phyloP scores from a whole-genome alignment of 2,888 invertebrate genomes.

The Dryobotodes eremita region DNA sequence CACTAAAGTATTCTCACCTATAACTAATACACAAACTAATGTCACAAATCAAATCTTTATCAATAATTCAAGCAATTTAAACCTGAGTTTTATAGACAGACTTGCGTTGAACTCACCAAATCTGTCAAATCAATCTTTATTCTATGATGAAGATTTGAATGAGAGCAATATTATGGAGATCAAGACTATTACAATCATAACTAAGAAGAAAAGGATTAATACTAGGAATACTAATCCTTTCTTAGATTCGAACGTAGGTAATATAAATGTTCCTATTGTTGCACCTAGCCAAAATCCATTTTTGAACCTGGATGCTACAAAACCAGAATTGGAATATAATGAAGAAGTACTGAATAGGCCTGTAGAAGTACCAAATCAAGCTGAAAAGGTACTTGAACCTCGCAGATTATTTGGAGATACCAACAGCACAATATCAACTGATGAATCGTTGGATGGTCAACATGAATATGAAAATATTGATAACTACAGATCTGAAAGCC shows the following conservation, averaged over 20 bases:
- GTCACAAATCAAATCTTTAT: slow-evolving; percentile 83
- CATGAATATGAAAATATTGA: slow-evolving; percentile 87
- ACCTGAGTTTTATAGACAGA: slow-evolving; percentile 87
- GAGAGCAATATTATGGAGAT: slow-evolving; percentile 90
- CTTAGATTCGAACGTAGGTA: slow-evolving; percentile 79
- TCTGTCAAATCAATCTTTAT: slow-evolving; percentile 83
- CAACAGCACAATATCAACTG: slow-evolving; percentile 87
- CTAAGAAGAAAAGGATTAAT: slow-evolving; percentile 82
- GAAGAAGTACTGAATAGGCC: slow-evolving; percentile 74
- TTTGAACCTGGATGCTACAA: slow-evolving; percentile 68
- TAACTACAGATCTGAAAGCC: slow-evolving; percentile 82
- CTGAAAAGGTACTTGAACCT: slow-evolving; percentile 76
- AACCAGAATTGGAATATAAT: slow-evolving; percentile 81
- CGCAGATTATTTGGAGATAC: slow-evolving; percentile 85
- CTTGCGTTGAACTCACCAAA: slow-evolving; percentile 85
- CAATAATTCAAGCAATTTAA: slow-evolving; percentile 82
- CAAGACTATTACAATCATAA: slow-evolving; percentile 88
- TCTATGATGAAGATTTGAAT: slow-evolving; percentile 88
- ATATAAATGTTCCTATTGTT: slow-evolving; percentile 60
- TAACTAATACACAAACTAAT: slow-evolving; percentile 81
- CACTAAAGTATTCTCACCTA: slow-evolving; percentile 66
- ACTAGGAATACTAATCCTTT: slow-evolving; percentile 87
- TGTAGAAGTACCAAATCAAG: slow-evolving; percentile 53
- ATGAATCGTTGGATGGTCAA: slow-evolving; percentile 79
- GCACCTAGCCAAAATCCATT: slow-evolving; percentile 80